Conservation (phyloP, 1,140 invertebrate species). For the Heliconius hewitsoni region DNA sequence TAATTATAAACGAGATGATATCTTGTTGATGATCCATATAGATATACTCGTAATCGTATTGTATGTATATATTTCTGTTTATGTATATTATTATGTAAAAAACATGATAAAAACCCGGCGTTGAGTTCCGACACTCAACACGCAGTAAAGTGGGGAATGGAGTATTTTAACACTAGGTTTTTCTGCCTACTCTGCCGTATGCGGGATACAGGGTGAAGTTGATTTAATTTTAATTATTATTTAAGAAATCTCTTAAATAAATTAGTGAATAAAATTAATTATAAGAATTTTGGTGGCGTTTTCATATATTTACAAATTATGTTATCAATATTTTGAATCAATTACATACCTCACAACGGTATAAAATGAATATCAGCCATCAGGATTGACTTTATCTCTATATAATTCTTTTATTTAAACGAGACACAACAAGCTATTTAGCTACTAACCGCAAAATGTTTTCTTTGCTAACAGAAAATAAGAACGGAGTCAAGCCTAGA, state of each 20-base stretch:
- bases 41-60: too few species aligned
- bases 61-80: not conserved
- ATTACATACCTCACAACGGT: not conserved
- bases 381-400: not conserved
- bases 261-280: not conserved
- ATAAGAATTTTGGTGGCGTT: not conserved
- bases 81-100: not conserved
- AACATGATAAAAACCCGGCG: too few species aligned
- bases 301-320: not conserved
- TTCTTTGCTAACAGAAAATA: not conserved
- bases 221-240: not conserved
- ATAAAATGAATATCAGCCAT: not conserved
- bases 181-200: not conserved
- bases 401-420: not conserved
- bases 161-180: too few species aligned
- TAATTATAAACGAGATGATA: conserved; percentile 8
- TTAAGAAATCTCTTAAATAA: not conserved
- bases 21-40: not conserved
- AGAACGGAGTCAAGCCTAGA: too few species aligned
- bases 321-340: not conserved
- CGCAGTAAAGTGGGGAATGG: too few species aligned
- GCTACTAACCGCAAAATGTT: not conserved
- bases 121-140: too few species aligned
- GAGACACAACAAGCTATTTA: not conserved
- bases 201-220: not conserved